phyloP scores from a whole-genome alignment of 2,113 vertebrate species.

The Lagopus leucura region DNA sequence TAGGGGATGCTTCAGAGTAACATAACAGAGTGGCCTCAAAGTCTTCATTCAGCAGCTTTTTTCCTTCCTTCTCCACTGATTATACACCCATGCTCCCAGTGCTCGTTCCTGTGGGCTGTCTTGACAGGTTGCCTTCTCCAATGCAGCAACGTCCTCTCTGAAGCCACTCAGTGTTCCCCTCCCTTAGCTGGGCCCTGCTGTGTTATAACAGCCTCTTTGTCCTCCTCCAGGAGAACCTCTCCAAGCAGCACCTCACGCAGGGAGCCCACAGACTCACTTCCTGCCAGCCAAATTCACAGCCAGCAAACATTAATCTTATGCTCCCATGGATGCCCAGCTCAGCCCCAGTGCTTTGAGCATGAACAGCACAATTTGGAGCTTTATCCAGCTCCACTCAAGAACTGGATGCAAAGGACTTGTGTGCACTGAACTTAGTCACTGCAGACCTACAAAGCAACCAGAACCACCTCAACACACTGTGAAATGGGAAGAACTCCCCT shows the following conservation, averaged over 20 bases:
- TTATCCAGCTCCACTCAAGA: neutral
- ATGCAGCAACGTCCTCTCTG: neutral
- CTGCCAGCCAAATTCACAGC: neutral
- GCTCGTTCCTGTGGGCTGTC: neutral
- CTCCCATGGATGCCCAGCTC: neutral
- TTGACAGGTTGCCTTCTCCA: neutral
- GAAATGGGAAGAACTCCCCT: neutral
- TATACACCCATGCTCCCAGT: neutral
- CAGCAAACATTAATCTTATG: neutral
- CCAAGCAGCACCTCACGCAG: fast-evolving
- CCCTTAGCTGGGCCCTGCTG: fast-evolving
- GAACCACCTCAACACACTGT: fast-evolving
- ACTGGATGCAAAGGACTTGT: neutral
- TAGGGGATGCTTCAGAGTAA: neutral
- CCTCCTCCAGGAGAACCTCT: neutral
- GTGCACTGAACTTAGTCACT: neutral
- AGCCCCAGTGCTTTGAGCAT: neutral
- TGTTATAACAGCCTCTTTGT: slow-evolving; percentile 15
- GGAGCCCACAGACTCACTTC: neutral
- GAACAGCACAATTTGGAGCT: neutral
- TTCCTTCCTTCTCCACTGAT: neutral
- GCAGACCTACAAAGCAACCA: neutral
- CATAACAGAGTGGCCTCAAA: fast-evolving
- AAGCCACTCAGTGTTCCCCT: neutral
- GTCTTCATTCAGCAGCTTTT: neutral